These are phyloP conservation scores for Macrotrachela quadricornifera DNA, from an alignment of 1,140 invertebrate species.

Conservation along the genomic window DNA sequence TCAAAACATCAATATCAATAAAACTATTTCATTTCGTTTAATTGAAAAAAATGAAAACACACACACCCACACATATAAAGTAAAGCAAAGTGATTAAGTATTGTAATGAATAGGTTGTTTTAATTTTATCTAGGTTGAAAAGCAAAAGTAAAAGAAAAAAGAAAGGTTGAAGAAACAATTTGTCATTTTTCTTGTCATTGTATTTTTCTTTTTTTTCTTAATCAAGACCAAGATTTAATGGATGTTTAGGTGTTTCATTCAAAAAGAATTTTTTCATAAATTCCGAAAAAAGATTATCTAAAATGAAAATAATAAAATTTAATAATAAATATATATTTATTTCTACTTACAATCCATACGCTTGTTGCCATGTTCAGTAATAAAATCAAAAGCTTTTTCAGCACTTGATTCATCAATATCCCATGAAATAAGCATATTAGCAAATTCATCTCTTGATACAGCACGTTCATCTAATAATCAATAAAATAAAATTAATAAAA, in stretches of 20 bases:
- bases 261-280: constrained; percentile 8
- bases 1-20: no score
- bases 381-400: constrained; percentile 7
- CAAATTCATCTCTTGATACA: constrained; percentile 5
- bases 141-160: no score
- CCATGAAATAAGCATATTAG: constrained; percentile 5
- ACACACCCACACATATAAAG: no score
- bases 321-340: no score
- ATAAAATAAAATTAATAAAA: neutral
- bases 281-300: neutral
- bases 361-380: constrained; percentile 6
- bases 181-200: no score
- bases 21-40: no score
- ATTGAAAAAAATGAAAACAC: no score
- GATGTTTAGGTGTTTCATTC: constrained; percentile 1
- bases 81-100: no score
- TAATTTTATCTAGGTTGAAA: no score
- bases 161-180: no score
- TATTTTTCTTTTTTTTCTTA: neutral
- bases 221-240: constrained; percentile 7
- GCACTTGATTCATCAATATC: constrained; percentile 6
- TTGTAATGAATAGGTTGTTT: no score
- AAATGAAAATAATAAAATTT: no score
- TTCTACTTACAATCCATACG: constrained; percentile 1
- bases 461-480: constrained; percentile 5